Base-by-base conservation (phyloP, 2,113 vertebrate species). In the Pelecanoides urinatrix region DNA sequence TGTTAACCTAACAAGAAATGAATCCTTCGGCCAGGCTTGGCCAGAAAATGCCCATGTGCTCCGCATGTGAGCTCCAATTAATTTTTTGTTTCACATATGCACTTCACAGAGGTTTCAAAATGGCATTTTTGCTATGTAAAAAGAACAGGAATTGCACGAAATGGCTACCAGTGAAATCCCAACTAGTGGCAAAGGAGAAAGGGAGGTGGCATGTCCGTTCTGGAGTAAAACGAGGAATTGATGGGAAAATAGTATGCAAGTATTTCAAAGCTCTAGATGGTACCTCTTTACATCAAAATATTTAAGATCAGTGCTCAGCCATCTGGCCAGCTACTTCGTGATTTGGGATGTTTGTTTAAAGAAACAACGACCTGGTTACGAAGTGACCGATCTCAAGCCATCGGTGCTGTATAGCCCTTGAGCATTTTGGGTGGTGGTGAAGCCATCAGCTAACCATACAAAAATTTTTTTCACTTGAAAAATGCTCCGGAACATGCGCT, bases 1-100 rank as follows among this genome's bases (percentile, higher is more conserved):
- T 81, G 73, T 92, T 78, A 95, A 88, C 56, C 76, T 67, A 67
- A 89, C 36, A n/a, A 97, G 86, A 78, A 95, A 68, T 29, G 76
- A 89, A 68, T 91, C 94, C 84, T 72, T 61, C 2, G 29, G 73
- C 86, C 53, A 8, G 80, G 17, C 94, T 77, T 49, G 50, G 67
- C 86, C 38, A 42, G 88, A 27, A 62, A 36, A 67, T 62, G 91
- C 76, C 72, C 76, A 18, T 45, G 75, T 92, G 86, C 68, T 71
- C 59, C 3, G 4, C 70, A 12, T n/a, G 68, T 59, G 90, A 95
- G 88, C 90, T 67, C 91, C 56, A 25, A 1, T 38, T 38, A 18
- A 14, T 59, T 25, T 52, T 63, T 58, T 59, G 30, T 70, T 78
- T 72, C 85, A 45, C 67, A 23, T 65, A 10, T 17, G 38, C 40